Evolutionary conservation across 2,888 invertebrate genomes (phyloP).

Genomic region (Taenaris catops): DNA sequence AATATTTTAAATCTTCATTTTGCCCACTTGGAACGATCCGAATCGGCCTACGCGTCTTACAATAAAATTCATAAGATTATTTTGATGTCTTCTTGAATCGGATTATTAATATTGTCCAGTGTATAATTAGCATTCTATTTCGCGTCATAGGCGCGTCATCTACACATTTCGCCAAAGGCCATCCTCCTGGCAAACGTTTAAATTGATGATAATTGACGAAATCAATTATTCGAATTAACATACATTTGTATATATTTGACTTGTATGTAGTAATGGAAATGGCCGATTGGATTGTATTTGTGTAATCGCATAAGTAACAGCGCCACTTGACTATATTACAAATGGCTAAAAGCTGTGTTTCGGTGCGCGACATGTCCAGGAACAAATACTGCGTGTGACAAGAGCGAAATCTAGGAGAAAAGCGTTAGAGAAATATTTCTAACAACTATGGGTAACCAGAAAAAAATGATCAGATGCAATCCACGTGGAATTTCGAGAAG

Average conservation of each 20-base stretch:
- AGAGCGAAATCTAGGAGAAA: no score
- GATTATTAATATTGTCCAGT: constrained; percentile 10
- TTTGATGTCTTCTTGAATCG: constrained; percentile 11
- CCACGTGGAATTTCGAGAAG: no score
- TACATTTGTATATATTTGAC: background rate
- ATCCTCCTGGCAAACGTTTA: constrained; percentile 1
- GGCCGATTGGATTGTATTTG: no score
- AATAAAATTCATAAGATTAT: constrained; percentile 10
- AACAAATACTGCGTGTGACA: no score
- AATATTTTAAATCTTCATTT: background rate
- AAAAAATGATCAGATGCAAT: no score
- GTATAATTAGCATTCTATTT: constrained; percentile 13
- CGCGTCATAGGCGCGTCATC: constrained; percentile 9
- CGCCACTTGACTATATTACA: no score
- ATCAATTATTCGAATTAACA: constrained; percentile 2
- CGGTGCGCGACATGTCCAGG: no score
- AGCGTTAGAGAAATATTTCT: no score
- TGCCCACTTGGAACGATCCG: constrained; percentile 7
- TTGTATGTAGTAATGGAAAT: background rate
- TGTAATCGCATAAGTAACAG: no score
- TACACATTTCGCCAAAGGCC: constrained; percentile 14
- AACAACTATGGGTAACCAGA: no score
- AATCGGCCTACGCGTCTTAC: constrained; percentile 14
- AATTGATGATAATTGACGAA: constrained; percentile 2
- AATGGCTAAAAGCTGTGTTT: no score